Conservation (phyloP, 2,113 vertebrate genomes). For the Pangasianodon gigas region DNA sequence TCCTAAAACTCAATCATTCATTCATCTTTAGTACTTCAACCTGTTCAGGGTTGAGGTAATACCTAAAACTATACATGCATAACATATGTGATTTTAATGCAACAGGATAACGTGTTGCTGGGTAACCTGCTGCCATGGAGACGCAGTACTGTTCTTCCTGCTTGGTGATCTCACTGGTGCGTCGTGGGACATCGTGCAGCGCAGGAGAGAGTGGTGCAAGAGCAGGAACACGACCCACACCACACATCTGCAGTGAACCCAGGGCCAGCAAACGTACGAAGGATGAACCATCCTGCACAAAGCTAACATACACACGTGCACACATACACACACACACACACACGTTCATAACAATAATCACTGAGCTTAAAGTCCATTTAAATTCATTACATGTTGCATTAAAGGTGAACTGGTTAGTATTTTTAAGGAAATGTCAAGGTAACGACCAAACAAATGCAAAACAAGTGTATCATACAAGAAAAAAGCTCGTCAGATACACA, state of each 20-base stretch:
- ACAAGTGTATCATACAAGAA: neutral
- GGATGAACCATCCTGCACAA: constrained; percentile 89
- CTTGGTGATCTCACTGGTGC: constrained; percentile 78
- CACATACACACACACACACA: constrained; percentile 17
- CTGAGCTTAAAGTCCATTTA: neutral
- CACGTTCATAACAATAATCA: neutral
- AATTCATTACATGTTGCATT: neutral
- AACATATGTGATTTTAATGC: neutral
- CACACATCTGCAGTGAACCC: constrained; percentile 94
- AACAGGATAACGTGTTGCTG: neutral
- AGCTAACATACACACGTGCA: constrained; percentile 70
- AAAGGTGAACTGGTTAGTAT: neutral
- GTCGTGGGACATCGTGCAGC: constrained; percentile 78
- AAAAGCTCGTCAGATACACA: neutral
- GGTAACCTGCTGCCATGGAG: constrained; percentile 89
- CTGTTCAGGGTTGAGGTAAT: neutral
- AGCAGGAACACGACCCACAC: constrained; percentile 79
- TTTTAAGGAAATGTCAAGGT: neutral
- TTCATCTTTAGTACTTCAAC: neutral
- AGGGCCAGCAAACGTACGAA: constrained; percentile 90
- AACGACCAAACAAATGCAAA: too few relatives aligned
- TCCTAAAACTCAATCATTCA: neutral
- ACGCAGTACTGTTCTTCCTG: constrained; percentile 89
- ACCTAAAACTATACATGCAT: neutral
- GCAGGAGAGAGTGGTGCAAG: constrained; percentile 84